Base-by-base conservation (phyloP, 1,140 invertebrate genomes). In the Harpegnathos saltator region DNA sequence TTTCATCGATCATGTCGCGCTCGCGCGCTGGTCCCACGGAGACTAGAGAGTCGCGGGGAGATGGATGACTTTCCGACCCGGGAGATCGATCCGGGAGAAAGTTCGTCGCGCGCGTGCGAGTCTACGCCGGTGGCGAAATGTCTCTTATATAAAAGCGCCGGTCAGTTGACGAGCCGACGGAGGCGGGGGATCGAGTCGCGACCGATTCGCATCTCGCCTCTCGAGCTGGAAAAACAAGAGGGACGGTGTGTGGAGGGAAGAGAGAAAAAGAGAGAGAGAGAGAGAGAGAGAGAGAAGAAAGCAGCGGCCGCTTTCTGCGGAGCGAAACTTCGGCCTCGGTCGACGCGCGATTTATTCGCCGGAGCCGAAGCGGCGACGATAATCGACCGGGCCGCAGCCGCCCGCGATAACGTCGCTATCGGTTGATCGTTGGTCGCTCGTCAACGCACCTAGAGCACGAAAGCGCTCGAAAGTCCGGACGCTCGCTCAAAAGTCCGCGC, bases 21-120 rank as follows among this genome's bases (percentile, higher is more conserved):
- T 26, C 84, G 62, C 58, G 74, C 56, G 74, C 38, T 54, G 52
- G 69, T 88, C 85, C 78, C 71, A 88, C 85, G 61, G 54, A 66
- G 74, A 75, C 75, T 66, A 54, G 65, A 4, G 59, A 77, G 73
- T 88, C 63, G 38, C 74, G 44, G 19, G 11, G 63, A 82, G 75
- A 88, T 77, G 77, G 44, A 52, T 62, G 83, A 87, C 85, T 82
- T 84, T 74, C 86, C 65, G 72, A 72, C 58, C 26, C 33, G 52
- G n/a, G n/a, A 59, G 85, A 87, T 88, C 87, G 85, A 88, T 88
- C 58, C 82, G 59, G 33, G 87, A 88, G 87, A 88, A 88, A 88
- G 87, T 88, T 72, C 54, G 19, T 14, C 52, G 77, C 71, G 54
- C 68, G 75, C 52, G 77, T 63, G 54, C 68, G 75, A 68, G 63